A percentile compares a stretch with the other conserved stretches of the same genome.
These are phyloP conservation scores for Tridacna gigas DNA, from an alignment of 2,888 invertebrate species.

Conservation along the genomic window DNA sequence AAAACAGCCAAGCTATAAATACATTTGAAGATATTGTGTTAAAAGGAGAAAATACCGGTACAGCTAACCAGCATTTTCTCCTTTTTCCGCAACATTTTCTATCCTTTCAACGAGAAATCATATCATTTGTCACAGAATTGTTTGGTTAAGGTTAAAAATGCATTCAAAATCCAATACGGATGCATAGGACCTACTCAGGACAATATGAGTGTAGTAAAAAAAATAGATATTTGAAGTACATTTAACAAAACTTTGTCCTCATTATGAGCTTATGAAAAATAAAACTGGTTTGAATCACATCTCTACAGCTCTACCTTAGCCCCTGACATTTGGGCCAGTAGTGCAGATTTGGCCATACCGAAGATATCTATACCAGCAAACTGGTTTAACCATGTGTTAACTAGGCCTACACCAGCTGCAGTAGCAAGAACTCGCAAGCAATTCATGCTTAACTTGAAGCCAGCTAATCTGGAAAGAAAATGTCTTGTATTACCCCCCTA, in stretches of 20 bases:
- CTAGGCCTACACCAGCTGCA: neutral
- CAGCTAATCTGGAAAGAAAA: neutral
- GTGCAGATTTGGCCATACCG: neutral
- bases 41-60: neutral
- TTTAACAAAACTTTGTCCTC: no score
- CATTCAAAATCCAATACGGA: no score
- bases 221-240: no score
- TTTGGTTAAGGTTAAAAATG: no score
- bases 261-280: no score
- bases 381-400: neutral
- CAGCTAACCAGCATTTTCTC: neutral
- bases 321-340: neutral
- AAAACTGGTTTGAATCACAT: no score
- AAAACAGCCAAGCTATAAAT: no score
- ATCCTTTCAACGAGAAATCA: neutral
- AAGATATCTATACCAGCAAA: constrained; percentile 9
- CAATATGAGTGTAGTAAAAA: no score
- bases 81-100: neutral
- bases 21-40: no score
- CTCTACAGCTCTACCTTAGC: neutral
- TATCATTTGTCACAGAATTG: neutral
- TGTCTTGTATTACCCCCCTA: no score
- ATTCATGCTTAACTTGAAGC: neutral
- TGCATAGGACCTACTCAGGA: no score
- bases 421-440: neutral